Percentiles rank a stretch among this genome's conserved stretches.
Evolutionary conservation across 2,888 invertebrate genomes (phyloP).

Genomic region (Perizoma affinitatum): DNA sequence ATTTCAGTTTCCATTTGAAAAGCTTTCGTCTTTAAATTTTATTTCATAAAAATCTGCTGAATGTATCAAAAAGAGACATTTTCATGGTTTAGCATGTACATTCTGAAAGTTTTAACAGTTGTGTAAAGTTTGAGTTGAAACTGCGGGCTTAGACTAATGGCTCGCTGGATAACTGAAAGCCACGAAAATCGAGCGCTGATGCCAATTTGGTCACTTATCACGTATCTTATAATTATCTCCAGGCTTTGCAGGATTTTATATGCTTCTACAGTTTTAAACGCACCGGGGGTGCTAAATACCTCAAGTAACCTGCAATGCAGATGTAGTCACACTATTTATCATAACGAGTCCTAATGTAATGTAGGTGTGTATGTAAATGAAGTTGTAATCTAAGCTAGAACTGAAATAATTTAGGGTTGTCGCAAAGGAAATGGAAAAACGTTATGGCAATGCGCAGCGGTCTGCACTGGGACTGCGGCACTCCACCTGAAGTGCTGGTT

Average conservation of each 20-base stretch:
- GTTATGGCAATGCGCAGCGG: slow-evolving; percentile 7
- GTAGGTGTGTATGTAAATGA: slow-evolving; percentile 35
- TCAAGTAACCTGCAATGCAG: slow-evolving; percentile 41
- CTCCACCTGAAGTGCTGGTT: slow-evolving; percentile 46
- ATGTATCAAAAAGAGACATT: too few species aligned
- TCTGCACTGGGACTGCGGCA: slow-evolving; percentile 44
- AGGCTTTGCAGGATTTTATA: slow-evolving; percentile 48
- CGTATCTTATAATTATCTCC: slow-evolving; percentile 56
- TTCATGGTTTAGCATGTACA: not conserved
- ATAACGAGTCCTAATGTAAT: slow-evolving; percentile 28
- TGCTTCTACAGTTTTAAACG: slow-evolving; percentile 45
- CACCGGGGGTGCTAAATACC: slow-evolving; percentile 38
- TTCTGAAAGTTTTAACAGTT: slow-evolving; percentile 18
- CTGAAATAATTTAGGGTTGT: slow-evolving; percentile 31
- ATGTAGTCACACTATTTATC: slow-evolving; percentile 31
- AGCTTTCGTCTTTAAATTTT: too few species aligned
- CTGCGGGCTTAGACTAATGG: slow-evolving; percentile 50
- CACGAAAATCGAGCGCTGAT: slow-evolving; percentile 35
- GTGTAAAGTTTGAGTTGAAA: slow-evolving; percentile 38
- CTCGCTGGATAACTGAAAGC: slow-evolving; percentile 42
- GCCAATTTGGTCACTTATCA: slow-evolving; percentile 50
- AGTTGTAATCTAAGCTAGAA: slow-evolving; percentile 31
- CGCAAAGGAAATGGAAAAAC: slow-evolving; percentile 34
- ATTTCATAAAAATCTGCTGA: too few species aligned
- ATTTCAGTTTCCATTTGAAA: too few species aligned